Evolutionary conservation across 2,888 invertebrate genomes (phyloP), one percentile per base, ranked within the genome.

Genomic region (Eupithecia centaureata): DNA sequence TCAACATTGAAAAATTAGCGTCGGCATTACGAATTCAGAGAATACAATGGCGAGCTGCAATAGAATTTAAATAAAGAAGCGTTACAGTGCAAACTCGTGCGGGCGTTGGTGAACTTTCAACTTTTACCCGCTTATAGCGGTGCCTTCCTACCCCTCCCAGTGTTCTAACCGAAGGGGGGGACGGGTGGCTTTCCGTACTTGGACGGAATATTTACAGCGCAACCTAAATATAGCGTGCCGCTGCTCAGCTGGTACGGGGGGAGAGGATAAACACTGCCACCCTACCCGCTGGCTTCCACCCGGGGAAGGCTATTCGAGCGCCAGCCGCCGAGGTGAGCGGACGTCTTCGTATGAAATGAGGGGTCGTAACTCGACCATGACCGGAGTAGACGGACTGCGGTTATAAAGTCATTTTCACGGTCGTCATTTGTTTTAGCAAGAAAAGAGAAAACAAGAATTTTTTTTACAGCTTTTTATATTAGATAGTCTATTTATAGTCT

Each of bases 21-120:
- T 76, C 80, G 79, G 78, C 82, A 85, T 89, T 87, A 82, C 83
- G 84, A 89, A 89, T 88, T 89, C 88, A 85, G 82, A 84, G 86
- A 84, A 79, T 91, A 93, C 92, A 94, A 91, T 91, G 87, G 90
- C 78, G 86, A 91, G 93, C 94, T 94, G 94, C 94, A 89, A 94
- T 93, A 87, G 87, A 90, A 90, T 92, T 91, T 92, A 89, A 92
- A 92, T 91, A 92, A 92, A 92, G 91, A 91, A 91, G 82, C 90
- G 86, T 87, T 90, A 89, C 89, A 87, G 87, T 83, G 86, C 84
- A 87, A 88, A 88, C 87, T 86, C 84, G 84, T 87, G 86, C 85
- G 87, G 85, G 88, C 86, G 88, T 84, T 88, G 87, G 91, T 91
- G 92, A 93, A 92, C 91, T 92, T 92, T 93, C 90, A 92, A 93